Evolutionary conservation across 2,797 vertebrate genomes (phyloP), one percentile per base, ranked within the genome.

Genomic region (Dryobates pubescens): DNA sequence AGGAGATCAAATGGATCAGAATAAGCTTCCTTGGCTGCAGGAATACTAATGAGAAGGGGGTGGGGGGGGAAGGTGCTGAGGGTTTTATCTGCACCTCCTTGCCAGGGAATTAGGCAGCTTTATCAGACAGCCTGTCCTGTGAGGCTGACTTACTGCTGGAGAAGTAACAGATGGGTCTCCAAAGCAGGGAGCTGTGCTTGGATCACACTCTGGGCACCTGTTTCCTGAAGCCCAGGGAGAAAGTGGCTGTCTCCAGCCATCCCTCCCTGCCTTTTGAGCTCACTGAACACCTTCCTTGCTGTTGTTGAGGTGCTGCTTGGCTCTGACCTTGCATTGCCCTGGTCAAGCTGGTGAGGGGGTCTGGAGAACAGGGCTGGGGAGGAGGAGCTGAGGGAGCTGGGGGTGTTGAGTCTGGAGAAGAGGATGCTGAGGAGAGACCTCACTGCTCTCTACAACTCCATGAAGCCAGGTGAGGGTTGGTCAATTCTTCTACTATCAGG

Each of bases 221-320:
- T 29, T 45, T 32, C n/a, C 71, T 59, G 61, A 59, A 30, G 26
- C 49, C 9, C 0, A 0, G 36, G 8, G 19, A 19, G 0, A 0
- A 57, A 36, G 74, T 9, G 27, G 15, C 32, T 49, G 11, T 29
- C 12, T 45, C 43, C 51, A 74, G 45, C 54, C 62, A 41, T 20
- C 27, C 41, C 10, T 49, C 23, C 36, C 8, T 49, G 23, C 34
- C 34, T 75, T 17, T 64, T 29, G 59, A 54, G 47, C 59, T 51
- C 36, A 8, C 45, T 53, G 9, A 45, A 22, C 5, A 2, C 30
- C 78, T 20, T 19, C 65, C 24, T 26, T 41, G 56, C 57, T 57
- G 57, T 7, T 79, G 7, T 19, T 23, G 6, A 43, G 7, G 38
- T n/a, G 13, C 47, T 7, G 26, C 20, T 29, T 9, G 6, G 62